Base-by-base conservation (phyloP, 1,140 invertebrate genomes). In the Drosophila sucinea region DNA sequence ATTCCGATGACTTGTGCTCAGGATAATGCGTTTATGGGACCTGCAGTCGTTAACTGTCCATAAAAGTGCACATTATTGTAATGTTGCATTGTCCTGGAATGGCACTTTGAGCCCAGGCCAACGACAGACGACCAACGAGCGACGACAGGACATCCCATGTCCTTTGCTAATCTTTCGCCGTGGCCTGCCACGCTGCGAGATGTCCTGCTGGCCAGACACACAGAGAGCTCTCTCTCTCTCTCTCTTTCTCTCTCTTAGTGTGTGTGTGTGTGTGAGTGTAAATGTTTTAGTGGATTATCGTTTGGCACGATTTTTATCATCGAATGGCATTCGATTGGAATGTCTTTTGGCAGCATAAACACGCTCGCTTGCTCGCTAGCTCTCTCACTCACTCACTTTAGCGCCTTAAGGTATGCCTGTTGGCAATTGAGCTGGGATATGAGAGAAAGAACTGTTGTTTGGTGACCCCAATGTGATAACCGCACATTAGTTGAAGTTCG, bases 61-160 rank as follows among this genome's bases (percentile, higher is more conserved):
- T 87, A 87, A 87, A 87, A 86, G 64, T 89, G 83, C 84, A 87
- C 83, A 87, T 87, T 87, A 87, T 89, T 83, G 83, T 87, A 89
- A 89, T 87, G 79, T 89, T 86, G 83, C 84, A 89, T 73, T 84
- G 84, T 86, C 79, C 76, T 72, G 57, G 71, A 74, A 80, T 77
- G 77, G 79, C 73, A 69, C 58, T 73, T 82, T 78, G 75, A 82
- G 82, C 83, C 69, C 60, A 4, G 70, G 66, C 70, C 67, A 83
- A 83, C 79, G 79, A 70, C 82, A 74, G 70, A 29, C 35, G 35
- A 38, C 35, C 35, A 10, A 38, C 35, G 35, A 38, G 10, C 35
- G 35, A 38, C 35, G 10, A 38, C 66, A 77, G 73, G 73, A 76
- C 66, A 69, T 60, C 41, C 35, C 30, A 33, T 29, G 32, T 60